Percentiles rank a stretch among this genome's conserved stretches.
Evolutionary conservation across 2,113 vertebrate species (phyloP).

Genomic region (Sialia sialis): DNA sequence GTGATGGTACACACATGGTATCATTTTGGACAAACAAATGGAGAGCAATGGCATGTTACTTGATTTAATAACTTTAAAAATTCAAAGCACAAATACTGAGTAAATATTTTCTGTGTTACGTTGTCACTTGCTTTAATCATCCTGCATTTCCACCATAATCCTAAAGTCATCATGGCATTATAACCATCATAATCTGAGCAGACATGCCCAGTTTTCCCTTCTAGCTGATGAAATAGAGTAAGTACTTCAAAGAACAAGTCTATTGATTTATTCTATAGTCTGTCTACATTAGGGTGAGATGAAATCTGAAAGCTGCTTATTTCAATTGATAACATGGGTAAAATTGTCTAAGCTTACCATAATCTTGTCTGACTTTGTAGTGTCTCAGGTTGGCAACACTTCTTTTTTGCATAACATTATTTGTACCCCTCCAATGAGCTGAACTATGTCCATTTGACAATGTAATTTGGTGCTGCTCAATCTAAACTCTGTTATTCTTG

Average conservation of each 20-base stretch:
- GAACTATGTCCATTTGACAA: neutral
- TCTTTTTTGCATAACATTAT: neutral
- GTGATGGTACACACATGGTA: rapidly evolving
- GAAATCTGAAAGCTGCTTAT: neutral
- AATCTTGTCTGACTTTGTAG: neutral
- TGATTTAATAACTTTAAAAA: neutral
- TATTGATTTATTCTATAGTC: neutral
- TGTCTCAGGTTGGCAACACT: neutral
- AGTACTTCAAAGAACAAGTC: neutral
- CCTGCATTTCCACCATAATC: neutral
- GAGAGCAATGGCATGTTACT: neutral
- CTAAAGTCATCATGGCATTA: neutral
- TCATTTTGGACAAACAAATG: neutral
- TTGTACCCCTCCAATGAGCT: neutral
- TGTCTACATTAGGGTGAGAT: neutral
- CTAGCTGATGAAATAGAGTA: neutral
- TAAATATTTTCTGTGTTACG: neutral
- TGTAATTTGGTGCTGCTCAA: rapidly evolving
- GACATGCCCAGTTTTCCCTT: neutral
- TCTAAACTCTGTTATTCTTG: neutral
- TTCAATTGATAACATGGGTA: neutral
- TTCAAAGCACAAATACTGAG: neutral
- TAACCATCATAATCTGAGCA: neutral
- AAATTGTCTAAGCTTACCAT: neutral
- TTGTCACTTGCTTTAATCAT: neutral